Conservation (phyloP, 1,140 invertebrate species). For the Phortica variegata region DNA sequence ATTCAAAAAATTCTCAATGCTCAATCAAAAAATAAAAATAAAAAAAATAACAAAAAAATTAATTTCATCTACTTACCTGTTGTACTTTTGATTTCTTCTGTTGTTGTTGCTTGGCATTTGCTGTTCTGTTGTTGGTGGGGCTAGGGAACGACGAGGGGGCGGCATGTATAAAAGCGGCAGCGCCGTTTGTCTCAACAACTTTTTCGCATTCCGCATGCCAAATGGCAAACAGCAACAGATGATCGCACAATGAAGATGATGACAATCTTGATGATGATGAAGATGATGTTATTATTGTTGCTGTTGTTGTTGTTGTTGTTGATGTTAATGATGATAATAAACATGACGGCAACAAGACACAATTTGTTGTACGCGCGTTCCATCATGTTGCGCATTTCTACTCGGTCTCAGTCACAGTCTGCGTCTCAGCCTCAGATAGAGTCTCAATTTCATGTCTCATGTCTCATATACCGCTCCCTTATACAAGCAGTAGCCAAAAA, state of each 20-base stretch:
- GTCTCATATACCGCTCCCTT: constrained; percentile 1
- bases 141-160: no score
- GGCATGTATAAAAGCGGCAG: no score
- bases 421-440: constrained; percentile 29
- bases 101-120: no score
- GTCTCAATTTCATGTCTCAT: constrained; percentile 36
- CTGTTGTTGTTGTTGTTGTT: constrained; percentile 5
- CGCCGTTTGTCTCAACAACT: no score
- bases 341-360: constrained; percentile 1
- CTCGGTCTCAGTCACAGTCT: not conserved
- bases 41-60: constrained; percentile 17
- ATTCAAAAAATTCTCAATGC: constrained; percentile 44
- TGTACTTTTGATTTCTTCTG: no score
- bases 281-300: constrained; percentile 9
- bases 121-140: no score
- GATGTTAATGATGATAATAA: constrained; percentile 5
- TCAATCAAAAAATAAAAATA: constrained; percentile 34
- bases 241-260: not conserved
- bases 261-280: not conserved
- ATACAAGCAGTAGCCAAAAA: not conserved
- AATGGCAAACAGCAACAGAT: constrained; percentile 1
- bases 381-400: not conserved
- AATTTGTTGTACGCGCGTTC: not conserved
- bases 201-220: constrained; percentile 7
- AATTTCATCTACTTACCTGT: constrained; percentile 45